Percentiles rank a stretch among this genome's conserved stretches.
Evolutionary conservation across 1,140 invertebrate genomes (phyloP).

Genomic region (Drosophila burlai): DNA sequence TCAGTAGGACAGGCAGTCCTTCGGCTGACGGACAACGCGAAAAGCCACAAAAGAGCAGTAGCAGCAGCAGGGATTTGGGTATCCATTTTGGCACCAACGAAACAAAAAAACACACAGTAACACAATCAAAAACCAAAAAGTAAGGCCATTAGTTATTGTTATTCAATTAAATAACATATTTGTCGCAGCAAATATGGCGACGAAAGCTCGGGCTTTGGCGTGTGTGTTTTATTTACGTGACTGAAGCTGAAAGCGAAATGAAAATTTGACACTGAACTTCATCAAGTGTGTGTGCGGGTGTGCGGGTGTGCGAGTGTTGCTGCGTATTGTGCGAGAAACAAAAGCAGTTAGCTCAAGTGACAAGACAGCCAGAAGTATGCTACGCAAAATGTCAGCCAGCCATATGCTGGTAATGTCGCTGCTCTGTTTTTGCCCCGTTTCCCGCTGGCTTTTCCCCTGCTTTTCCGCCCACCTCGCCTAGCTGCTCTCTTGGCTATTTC

Average conservation of each 20-base stretch:
- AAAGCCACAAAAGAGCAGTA: constrained; percentile 59
- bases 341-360: constrained; percentile 53
- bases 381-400: constrained; percentile 59
- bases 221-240: constrained; percentile 46
- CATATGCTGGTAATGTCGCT: constrained; percentile 56
- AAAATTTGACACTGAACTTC: constrained; percentile 82
- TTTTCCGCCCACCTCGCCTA: constrained; percentile 5
- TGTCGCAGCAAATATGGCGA: constrained; percentile 21
- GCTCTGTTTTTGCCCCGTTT: constrained; percentile 12
- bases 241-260: constrained; percentile 64
- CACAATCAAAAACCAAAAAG: constrained; percentile 22
- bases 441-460: constrained; percentile 1
- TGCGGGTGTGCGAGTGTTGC: constrained; percentile 5
- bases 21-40: constrained; percentile 80
- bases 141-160: constrained; percentile 8
- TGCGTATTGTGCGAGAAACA: constrained; percentile 28
- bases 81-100: constrained; percentile 28
- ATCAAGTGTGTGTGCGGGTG: constrained; percentile 32
- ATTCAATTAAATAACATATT: constrained; percentile 25
- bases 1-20: constrained; percentile 81
- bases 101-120: constrained; percentile 12
- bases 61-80: constrained; percentile 32
- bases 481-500: constrained; percentile 21
- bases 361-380: constrained; percentile 50
- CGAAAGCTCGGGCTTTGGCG: constrained; percentile 27